Evolutionary conservation across 2,113 vertebrate genomes (phyloP), one percentile per base, ranked within the genome.

Genomic region (Centropristis striata): DNA sequence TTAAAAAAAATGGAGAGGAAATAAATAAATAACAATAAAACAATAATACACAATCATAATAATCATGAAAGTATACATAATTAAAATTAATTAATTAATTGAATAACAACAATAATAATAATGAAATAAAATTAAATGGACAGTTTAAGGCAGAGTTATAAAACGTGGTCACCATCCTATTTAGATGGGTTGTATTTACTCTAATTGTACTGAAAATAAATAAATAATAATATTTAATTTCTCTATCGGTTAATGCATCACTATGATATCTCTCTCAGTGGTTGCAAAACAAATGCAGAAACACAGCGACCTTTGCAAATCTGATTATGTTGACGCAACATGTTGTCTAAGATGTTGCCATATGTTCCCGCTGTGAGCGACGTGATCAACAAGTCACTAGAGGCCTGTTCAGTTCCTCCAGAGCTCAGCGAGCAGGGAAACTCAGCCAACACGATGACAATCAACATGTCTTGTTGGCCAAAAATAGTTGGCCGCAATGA

Each of bases 301-400:
- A 50, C 57, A 49, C 25, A 27, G 64, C 61, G 70, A 83, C 70
- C 72, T 83, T 80, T 64, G 42, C 11, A 4, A 15, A 75, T 78
- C 27, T 1, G 47, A 68, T 71, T 64, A 51, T 44, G 39, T 72
- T 66, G 51, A 51, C 15, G 20, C 42, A 28, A 58, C 64, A 47
- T 60, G 70, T 54, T 79, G 71, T 67, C 37, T 27, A 49, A 61
- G 58, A 51, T 16, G 46, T 74, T 63, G 10, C 57, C 78, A 86
- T 79, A 74, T 82, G 77, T 59, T 80, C 69, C 54, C 44, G 11
- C 79, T 55, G 55, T 63, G 84, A 75, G 65, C 72, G 20, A 39
- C 60, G 23, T 49, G 72, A 65, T 44, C 64, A 78, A 75, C 67
- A 28, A 58, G 51, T 70, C 58, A 74, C 67, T 15, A 13, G 44